phyloP scores from a whole-genome alignment of 2,797 vertebrate genomes.

The Acanthiza pusilla region DNA sequence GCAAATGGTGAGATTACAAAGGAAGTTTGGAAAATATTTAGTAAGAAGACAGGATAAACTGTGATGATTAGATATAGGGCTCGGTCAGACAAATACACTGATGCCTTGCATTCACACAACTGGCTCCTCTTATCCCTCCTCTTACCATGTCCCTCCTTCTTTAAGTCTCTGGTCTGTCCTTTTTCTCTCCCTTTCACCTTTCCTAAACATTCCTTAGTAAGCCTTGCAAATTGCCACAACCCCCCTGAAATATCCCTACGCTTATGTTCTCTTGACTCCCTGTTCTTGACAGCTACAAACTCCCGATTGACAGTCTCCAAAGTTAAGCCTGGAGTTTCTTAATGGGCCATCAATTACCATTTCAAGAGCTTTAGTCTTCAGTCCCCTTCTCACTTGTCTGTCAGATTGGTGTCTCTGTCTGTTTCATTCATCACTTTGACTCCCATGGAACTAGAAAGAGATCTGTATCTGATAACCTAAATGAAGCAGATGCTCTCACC shows the following conservation, averaged over 20 bases:
- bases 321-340: neutral
- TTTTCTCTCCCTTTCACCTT: neutral
- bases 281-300: neutral
- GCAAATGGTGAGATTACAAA: neutral
- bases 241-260: neutral
- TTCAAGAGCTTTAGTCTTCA: neutral
- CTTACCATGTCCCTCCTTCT: neutral
- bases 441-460: neutral
- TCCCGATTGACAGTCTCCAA: neutral
- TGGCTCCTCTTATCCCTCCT: neutral
- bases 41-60: neutral
- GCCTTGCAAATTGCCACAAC: neutral
- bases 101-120: neutral
- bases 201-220: neutral
- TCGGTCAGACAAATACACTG: neutral
- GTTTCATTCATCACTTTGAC: neutral
- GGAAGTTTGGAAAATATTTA: neutral
- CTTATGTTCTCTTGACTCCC: accelerated
- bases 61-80: neutral
- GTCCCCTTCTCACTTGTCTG: neutral
- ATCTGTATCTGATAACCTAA: neutral
- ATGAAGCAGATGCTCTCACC: neutral
- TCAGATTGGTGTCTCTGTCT: neutral
- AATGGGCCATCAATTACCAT: neutral
- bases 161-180: neutral